Base-by-base conservation (phyloP, 2,797 vertebrate genomes). In the Leptodactylus fallax region DNA sequence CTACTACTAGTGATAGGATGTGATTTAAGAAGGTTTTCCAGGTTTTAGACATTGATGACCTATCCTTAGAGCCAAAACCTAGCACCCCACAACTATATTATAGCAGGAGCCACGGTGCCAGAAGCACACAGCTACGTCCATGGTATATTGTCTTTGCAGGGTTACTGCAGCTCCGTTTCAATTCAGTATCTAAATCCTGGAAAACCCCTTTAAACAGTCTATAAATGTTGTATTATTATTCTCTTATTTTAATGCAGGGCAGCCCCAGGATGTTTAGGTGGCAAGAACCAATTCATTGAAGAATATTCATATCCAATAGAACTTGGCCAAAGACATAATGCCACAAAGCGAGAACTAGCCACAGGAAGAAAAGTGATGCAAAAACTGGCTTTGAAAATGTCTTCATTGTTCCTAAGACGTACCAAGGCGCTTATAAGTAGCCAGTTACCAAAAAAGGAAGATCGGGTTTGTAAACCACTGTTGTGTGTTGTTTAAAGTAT, bases 371-470 rank as follows among this genome's bases (percentile, higher is more conserved):
- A 96, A 91, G 93, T 96, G 47, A 95, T 97, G 93, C 92, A 89
- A 55, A 93, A 91, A 36, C 94, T 99, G 85, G 96, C 95, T 71
- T 93, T 83, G 88, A 96, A 93, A 94, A 96, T 99, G 92, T 95
- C 95, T 55, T 93, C 88, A 71, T 97, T 94, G 91, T 98, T 99
- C 91, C 95, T 99, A 65, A 96, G 98, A 91, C 96, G 98, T 79
- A 99, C 97, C 67, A 99, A 99, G 93, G 89, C 90, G 0, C 93
- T 99, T 60, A 99, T 99, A 92, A 95, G 93, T 83, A 93, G 95
- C 82, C 98, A 99, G 76, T 90, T 99, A 78, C 98, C 98, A 6
- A 97, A 95, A 91, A 99, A 99, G 91, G 96, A 99, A 78, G 98
- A 99, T 93, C 92, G 97, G 91, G 98, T 99, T 90, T 94, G 96